phyloP scores from a whole-genome alignment of 2,113 vertebrate species.

The Pelmatolapia mariae region DNA sequence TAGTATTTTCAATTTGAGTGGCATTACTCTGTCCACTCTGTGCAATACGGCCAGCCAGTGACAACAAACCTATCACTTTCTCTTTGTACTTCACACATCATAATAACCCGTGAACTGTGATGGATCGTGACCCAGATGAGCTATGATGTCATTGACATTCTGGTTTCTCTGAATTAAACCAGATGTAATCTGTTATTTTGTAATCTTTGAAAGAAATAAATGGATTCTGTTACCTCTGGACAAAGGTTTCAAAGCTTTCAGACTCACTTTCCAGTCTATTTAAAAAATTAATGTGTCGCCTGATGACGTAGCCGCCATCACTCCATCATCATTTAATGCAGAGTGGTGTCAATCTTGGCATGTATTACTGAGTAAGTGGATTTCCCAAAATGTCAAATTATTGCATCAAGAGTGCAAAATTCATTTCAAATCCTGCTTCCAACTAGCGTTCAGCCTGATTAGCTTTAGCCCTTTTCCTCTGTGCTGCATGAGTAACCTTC shows the following conservation, averaged over 20 bases:
- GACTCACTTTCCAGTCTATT: neutral
- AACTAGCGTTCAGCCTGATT: neutral
- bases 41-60: accelerated
- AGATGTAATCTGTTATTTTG: neutral
- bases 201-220: neutral
- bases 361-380: neutral
- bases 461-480: neutral
- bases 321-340: neutral
- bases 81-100: neutral
- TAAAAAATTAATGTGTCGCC: neutral
- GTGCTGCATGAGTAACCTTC: neutral
- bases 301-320: neutral
- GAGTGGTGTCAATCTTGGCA: neutral
- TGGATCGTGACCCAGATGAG: neutral
- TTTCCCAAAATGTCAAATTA: neutral
- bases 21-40: neutral
- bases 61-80: neutral
- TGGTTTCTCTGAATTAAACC: neutral
- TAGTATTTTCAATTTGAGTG: neutral
- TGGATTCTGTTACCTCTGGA: neutral
- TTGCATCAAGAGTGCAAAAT: neutral
- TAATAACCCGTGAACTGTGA: neutral
- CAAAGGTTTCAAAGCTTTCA: neutral
- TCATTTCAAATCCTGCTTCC: neutral
- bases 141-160: neutral